A percentile compares a stretch with the other conserved stretches of the same genome.
These are phyloP conservation scores for Erethizon dorsatum DNA, from an alignment of 2,797 vertebrate genomes.

Conservation along the genomic window DNA sequence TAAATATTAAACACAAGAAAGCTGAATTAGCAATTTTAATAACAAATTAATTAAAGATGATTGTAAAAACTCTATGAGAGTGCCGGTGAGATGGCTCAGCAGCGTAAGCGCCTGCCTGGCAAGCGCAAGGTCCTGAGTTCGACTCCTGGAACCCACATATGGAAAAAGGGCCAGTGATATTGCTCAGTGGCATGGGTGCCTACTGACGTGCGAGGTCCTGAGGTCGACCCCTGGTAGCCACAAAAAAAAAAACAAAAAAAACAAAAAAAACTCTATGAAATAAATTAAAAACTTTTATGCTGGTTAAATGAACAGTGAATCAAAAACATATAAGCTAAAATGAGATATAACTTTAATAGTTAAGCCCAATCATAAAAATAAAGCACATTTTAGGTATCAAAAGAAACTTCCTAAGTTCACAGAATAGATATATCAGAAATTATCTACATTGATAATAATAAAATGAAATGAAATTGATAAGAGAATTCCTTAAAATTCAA, in stretches of 20 bases:
- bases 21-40: neutral
- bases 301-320: neutral
- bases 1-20: neutral
- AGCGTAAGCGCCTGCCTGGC: too few relatives aligned
- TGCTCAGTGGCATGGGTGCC: too few relatives aligned
- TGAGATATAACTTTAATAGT: neutral
- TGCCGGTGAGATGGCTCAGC: too few relatives aligned
- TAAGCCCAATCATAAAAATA: neutral
- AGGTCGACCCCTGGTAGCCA: too few relatives aligned
- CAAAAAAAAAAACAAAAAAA: too few relatives aligned
- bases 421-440: neutral
- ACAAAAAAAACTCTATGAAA: neutral
- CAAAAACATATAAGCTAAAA: neutral
- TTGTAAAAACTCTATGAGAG: neutral
- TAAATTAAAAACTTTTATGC: neutral
- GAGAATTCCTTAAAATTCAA: neutral
- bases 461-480: constrained; percentile 25
- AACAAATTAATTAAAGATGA: constrained; percentile 17
- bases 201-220: too few relatives aligned
- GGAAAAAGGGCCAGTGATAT: too few relatives aligned
- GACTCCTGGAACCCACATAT: too few relatives aligned
- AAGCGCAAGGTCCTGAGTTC: too few relatives aligned
- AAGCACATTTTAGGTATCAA: neutral
- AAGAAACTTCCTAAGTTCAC: neutral
- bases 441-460: neutral